Conservation (phyloP, 2,797 vertebrate genomes). For the Sebastes hopkinsi region DNA sequence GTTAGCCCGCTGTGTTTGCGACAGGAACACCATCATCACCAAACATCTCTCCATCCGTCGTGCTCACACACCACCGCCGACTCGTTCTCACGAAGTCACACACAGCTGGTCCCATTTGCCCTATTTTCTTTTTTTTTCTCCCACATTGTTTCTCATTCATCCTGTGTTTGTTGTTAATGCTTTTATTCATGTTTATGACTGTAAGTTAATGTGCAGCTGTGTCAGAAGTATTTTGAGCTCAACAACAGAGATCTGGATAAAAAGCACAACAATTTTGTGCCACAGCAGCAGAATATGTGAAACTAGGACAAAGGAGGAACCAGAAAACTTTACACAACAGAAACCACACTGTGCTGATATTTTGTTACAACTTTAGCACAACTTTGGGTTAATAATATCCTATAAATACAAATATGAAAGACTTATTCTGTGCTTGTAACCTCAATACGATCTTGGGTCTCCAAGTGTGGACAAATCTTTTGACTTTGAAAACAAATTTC, state of each 20-base stretch:
- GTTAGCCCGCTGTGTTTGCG: slow-evolving; percentile 48
- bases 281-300: background rate
- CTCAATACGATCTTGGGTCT: background rate
- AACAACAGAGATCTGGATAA: slow-evolving; percentile 8
- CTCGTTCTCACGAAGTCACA: slow-evolving; percentile 59
- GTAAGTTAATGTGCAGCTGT: slow-evolving; percentile 10
- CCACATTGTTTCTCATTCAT: slow-evolving; percentile 1
- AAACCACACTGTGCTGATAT: background rate
- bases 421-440: background rate
- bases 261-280: background rate
- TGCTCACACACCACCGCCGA: slow-evolving; percentile 52
- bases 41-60: slow-evolving; percentile 50
- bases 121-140: slow-evolving; percentile 9
- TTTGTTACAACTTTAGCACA: background rate
- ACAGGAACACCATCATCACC: slow-evolving; percentile 61
- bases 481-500: background rate
- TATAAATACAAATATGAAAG: background rate
- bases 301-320: background rate
- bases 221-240: background rate
- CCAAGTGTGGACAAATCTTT: background rate
- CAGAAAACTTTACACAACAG: background rate
- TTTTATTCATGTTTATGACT: slow-evolving; percentile 11
- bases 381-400: background rate
- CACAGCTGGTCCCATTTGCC: slow-evolving; percentile 54
- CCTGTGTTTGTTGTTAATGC: background rate